Conservation (phyloP, 2,113 vertebrate species). For the Lipotes vexillifer region DNA sequence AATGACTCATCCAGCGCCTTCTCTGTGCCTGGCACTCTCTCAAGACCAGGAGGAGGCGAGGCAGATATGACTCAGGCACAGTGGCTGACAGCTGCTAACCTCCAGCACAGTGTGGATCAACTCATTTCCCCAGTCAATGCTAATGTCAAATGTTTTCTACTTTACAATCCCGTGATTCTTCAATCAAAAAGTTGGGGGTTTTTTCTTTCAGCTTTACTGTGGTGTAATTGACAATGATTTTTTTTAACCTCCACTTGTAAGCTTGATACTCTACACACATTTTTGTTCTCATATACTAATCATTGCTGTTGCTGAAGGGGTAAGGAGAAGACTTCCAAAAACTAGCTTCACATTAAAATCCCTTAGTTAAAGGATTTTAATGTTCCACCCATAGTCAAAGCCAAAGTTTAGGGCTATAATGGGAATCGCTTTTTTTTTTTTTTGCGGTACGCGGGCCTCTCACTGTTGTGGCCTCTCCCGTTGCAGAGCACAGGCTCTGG, state of each 20-base stretch:
- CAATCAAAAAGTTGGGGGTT: neutral
- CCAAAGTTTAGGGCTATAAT: neutral
- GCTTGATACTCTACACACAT: neutral
- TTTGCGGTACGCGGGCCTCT: too few relatives aligned
- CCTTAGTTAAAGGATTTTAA: neutral
- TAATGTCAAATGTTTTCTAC: neutral
- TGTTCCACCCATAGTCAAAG: neutral
- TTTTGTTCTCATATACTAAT: neutral
- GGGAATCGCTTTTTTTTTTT: too few relatives aligned
- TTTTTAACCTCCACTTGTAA: neutral
- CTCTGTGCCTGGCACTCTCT: neutral
- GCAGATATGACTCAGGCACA: neutral
- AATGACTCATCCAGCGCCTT: neutral
- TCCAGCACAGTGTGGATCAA: neutral
- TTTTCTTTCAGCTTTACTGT: neutral
- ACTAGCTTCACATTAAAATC: neutral
- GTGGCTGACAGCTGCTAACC: neutral
- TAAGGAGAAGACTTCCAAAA: neutral
- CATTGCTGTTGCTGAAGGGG: neutral
- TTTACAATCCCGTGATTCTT: neutral
- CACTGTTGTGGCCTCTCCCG: too few relatives aligned
- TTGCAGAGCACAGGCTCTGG: too few relatives aligned
- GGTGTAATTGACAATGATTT: neutral
- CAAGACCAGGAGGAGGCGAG: neutral
- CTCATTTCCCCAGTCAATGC: neutral